These are phyloP conservation scores for Petaurus breviceps DNA, from an alignment of 2,113 vertebrate species.

Conservation along the genomic window DNA sequence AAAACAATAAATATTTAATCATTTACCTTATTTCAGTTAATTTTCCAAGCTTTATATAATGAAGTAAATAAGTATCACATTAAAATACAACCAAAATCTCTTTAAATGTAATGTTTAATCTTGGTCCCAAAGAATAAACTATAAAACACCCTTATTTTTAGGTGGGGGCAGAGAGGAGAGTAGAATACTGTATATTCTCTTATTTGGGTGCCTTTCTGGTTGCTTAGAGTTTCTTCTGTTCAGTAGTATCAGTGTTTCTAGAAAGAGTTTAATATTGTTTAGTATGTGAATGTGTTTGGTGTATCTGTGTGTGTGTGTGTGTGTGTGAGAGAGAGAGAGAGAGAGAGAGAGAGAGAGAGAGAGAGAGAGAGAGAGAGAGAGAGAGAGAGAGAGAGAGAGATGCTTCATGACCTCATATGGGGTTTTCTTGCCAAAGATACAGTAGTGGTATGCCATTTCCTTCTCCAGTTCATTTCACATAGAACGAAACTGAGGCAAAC, in stretches of 20 bases:
- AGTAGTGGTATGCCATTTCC: neutral
- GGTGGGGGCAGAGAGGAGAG: neutral
- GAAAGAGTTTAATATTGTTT: neutral
- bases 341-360: too few species aligned
- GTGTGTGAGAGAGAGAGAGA: neutral
- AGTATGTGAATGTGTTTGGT: neutral
- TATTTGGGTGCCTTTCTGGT: neutral
- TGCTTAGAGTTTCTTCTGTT: neutral
- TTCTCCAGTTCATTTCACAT: neutral
- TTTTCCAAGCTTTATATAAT: neutral
- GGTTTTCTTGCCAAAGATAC: neutral
- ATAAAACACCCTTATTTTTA: neutral
- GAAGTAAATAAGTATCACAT: neutral
- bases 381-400: neutral
- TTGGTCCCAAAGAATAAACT: neutral
- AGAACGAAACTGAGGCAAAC: neutral
- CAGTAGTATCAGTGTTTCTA: neutral
- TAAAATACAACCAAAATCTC: neutral
- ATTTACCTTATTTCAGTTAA: neutral
- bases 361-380: too few species aligned
- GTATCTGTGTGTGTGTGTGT: neutral
- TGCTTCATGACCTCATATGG: neutral
- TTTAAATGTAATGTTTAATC: neutral
- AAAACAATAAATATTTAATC: neutral
- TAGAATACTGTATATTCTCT: neutral